Base-by-base conservation (phyloP, 1,140 invertebrate genomes). In the Lasioglossum baleicum region DNA sequence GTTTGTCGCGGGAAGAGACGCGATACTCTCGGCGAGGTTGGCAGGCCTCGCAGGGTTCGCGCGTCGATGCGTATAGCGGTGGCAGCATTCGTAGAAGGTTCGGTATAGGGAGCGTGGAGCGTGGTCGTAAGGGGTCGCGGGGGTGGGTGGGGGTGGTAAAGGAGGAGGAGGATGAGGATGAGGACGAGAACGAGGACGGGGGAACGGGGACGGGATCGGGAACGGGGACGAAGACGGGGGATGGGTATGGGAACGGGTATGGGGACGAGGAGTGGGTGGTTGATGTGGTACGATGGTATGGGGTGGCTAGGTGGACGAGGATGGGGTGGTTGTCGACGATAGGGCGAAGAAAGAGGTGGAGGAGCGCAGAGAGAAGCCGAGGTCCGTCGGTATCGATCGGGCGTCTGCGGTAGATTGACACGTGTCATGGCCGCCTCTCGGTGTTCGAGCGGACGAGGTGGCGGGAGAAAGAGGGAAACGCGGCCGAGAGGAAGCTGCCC, bases 371-470 rank as follows among this genome's bases (percentile, higher is more conserved):
- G 74, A 88, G 87, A 88, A 84, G 87, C 84, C 87, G 88, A 90
- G 90, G 90, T 91, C 90, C 89, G 90, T 92, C 88, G 86, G 91
- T 92, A 93, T 93, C 92, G 92, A 93, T 93, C 92, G 91, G 88
- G 90, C 90, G 92, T 92, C 91, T 92, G 92, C 90, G 92, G 92
- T 92, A 93, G 92, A 93, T 92, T 92, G 92, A 93, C 92, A 92
- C 92, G 92, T 93, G 92, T 92, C 92, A 93, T 92, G 92, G 92
- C 92, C 89, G 91, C 91, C 89, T 90, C 87, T 89, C 85, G 83
- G 83, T 87, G 77, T 74, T 80, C 79, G 76, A 75, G 77, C 77
- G 80, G 72, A 74, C 75, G 83, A 81, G 81, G 63, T 48, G 75
- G 89, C 84, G 83, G 75, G 74, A 85, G 87, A 86, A 81, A 75